Evolutionary conservation across 2,113 vertebrate species (phyloP).

Genomic region (Connochaetes taurinus): DNA sequence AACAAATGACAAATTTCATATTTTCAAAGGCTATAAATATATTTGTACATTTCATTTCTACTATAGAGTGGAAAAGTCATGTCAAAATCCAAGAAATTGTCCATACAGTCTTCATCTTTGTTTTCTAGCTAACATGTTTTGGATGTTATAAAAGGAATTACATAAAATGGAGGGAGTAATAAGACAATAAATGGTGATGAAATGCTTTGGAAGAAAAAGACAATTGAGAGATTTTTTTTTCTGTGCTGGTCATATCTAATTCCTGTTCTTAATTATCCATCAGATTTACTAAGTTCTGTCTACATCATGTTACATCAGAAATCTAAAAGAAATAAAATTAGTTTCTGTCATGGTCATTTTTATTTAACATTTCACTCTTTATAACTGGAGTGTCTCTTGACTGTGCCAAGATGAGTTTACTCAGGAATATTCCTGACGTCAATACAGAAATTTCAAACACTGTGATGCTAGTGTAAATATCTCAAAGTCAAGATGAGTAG

Average conservation of each 20-base stretch:
- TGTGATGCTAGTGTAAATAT: neutral
- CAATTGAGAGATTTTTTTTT: neutral
- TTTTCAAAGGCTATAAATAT: neutral
- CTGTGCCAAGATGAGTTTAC: neutral
- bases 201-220: conserved; percentile 35
- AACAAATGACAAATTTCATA: neutral
- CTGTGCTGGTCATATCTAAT: neutral
- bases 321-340: conserved; percentile 18
- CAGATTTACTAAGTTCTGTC: conserved; percentile 16
- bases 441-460: neutral
- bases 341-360: neutral
- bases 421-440: neutral
- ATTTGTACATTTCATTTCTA: neutral
- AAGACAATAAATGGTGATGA: neutral
- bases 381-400: neutral
- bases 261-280: neutral
- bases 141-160: neutral
- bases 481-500: neutral
- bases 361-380: neutral
- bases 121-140: neutral
- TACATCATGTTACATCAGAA: neutral
- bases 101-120: neutral
- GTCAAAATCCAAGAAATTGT: neutral
- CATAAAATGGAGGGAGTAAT: neutral
- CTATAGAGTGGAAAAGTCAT: neutral